Evolutionary conservation across 2,113 vertebrate genomes (phyloP), one percentile per base, ranked within the genome.

Genomic region (Neolamprologus variostigma): DNA sequence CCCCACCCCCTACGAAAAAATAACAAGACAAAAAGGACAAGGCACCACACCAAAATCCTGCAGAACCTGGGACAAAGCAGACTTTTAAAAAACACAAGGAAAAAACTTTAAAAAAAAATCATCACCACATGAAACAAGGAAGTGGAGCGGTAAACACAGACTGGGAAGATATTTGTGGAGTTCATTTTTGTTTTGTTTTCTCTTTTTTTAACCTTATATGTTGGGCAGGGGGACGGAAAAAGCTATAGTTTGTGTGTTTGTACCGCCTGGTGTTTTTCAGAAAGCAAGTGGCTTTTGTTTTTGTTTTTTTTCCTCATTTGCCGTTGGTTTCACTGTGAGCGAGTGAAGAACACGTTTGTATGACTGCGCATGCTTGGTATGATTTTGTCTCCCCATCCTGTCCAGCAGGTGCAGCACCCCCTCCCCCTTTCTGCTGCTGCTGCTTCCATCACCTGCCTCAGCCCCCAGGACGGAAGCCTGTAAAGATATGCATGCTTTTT

Each of bases 121-220:
- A 78, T 10, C 13, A 81, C 14, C 42, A 51, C 14, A 21, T 37
- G 80, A 89, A 89, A 84, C 53, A 47, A 89, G 86, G 84, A 89
- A 59, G 80, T 33, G 53, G 88, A 71, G 82, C 6, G 11, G 53
- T 33, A 76, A 83, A 92, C 85, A 89, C 78, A 81, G 82, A 92
- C 92, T 89, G 83, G 87, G 87, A 85, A 91, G 89, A 91, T 93
- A 92, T 87, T 92, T 94, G 94, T 95, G 87, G 94, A 95, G 92
- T 95, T 94, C 90, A 87, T 95, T 96, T 95, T 94, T 95, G 87
- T 91, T 89, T 94, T 66, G 61, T 94, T 90, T 68, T 92, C 91
- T 95, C 94, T 92, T 79, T 93, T 94, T 95, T 89, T 90, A 95
- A 94, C 86, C 92, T 92, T 89, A 61, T 91, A 61, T 90, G 82